Base-by-base conservation (phyloP, 30 jellyfish, hydroid and myxozoan genomes). In the Hydra vulgaris region DNA sequence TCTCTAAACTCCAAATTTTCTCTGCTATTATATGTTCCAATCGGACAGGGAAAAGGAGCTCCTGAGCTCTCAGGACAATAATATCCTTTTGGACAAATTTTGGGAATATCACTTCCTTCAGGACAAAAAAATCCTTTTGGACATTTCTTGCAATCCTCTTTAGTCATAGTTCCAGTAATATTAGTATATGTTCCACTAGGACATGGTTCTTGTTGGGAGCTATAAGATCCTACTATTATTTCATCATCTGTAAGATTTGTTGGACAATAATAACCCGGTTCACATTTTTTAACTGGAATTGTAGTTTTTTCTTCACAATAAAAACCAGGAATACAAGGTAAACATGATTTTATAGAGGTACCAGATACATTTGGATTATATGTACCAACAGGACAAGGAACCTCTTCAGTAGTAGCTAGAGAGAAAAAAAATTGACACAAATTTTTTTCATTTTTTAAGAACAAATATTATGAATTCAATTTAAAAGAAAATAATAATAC, bases 341-440 rank as follows among this genome's bases (percentile, higher is more conserved):
- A 79, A 81, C 99, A 94, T 21, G 95, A 88, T 17, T 81, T 82
- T 23, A 87, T 69, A 27, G 95, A 73, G 54, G 79, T 88, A 20
- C 99, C 99, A 56, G 82, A 86, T 74, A 82, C 89, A 20, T 79
- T 80, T 5, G 95, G 89, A 86, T 94, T 94, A 91, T 74, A 94
- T 26, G 99, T 94, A 23, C 99, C 99, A 70, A 85, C 95, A 7
- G 99, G 99, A 54, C 99, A 94, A 0, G 99, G 99, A 8, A 94
- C 73, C 78, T 94, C 95, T 15, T 86, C 84, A 12, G 87, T 84
- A 8, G 98, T 76, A n/a, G 90, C 99, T 92, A 78, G 15, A 27
- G 71, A 82, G 81, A 78, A 12, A 23, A n/a, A 16, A 56, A 17
- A 0, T 21, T 25, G 12, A 40, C 12, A 40, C 5, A 40, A 40